A percentile compares a stretch with the other conserved stretches of the same genome.
These are phyloP conservation scores for Antheraea mylitta DNA, from an alignment of 1,140 invertebrate species.

Conservation along the genomic window DNA sequence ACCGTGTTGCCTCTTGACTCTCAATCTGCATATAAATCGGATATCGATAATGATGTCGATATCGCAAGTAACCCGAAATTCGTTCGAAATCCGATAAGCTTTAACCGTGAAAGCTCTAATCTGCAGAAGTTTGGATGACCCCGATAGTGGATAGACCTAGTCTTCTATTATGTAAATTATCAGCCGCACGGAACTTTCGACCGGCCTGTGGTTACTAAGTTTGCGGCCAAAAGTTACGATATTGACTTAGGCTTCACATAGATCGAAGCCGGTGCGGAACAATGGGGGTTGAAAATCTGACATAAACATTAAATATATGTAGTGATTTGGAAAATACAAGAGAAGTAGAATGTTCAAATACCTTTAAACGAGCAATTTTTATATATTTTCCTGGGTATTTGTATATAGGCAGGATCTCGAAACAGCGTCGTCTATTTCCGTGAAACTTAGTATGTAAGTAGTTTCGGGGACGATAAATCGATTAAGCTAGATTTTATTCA, in stretches of 20 bases:
- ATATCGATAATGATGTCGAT: conserved; percentile 73
- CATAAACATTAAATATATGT: conserved; percentile 1
- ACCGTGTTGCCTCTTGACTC: conserved; percentile 48
- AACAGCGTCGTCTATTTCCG: too few relatives aligned
- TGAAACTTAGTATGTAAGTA: too few relatives aligned
- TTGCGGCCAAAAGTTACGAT: conserved; percentile 63
- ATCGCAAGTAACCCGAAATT: conserved; percentile 71
- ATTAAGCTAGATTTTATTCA: too few relatives aligned
- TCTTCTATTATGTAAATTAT: conserved; percentile 76
- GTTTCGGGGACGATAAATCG: too few relatives aligned
- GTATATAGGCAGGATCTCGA: too few relatives aligned
- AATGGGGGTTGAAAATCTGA: neutral
- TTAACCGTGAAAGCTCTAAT: conserved; percentile 67
- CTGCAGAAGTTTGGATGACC: conserved; percentile 71
- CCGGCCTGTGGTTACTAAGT: conserved; percentile 61
- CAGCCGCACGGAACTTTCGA: conserved; percentile 66
- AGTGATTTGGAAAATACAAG: neutral
- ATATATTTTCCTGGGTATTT: too few relatives aligned
- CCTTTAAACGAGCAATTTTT: too few relatives aligned
- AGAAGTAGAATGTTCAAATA: too few relatives aligned
- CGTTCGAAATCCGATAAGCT: conserved; percentile 74
- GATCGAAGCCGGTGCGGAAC: conserved; percentile 11
- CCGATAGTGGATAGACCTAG: conserved; percentile 67
- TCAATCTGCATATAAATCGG: conserved; percentile 77
- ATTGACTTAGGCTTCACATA: conserved; percentile 47